Conservation (phyloP, 1,140 invertebrate genomes). For the Ips nitidus region DNA sequence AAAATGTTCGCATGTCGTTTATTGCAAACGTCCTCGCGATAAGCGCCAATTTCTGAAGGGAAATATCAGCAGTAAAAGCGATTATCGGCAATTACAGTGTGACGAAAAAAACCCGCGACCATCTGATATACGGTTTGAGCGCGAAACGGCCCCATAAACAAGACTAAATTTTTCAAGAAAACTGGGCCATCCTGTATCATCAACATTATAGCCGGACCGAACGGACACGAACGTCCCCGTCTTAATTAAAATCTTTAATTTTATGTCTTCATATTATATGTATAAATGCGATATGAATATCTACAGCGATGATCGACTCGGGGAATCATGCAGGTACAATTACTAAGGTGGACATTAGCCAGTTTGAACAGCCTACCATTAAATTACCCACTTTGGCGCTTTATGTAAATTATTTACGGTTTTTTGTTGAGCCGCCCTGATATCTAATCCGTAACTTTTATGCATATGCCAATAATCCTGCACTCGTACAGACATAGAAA, state of each 20-base stretch:
- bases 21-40: slow-evolving; percentile 12
- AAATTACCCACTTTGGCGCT: background rate
- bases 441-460: too few species aligned
- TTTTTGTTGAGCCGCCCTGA: background rate
- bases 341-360: slow-evolving; percentile 7
- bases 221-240: slow-evolving; percentile 12
- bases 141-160: slow-evolving; percentile 21
- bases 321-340: slow-evolving; percentile 30
- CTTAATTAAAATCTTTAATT: slow-evolving; percentile 36
- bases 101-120: slow-evolving; percentile 14
- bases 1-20: slow-evolving; percentile 24
- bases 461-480: too few species aligned
- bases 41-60: slow-evolving; percentile 24
- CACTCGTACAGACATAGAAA: too few species aligned
- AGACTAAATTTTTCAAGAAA: slow-evolving; percentile 24
- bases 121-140: slow-evolving; percentile 8
- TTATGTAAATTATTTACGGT: slow-evolving; percentile 4
- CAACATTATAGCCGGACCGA: slow-evolving; percentile 22
- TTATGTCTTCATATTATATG: slow-evolving; percentile 30
- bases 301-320: slow-evolving; percentile 13
- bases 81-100: slow-evolving; percentile 26
- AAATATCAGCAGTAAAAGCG: slow-evolving; percentile 30
- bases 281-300: slow-evolving; percentile 19
- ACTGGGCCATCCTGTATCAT: slow-evolving; percentile 27
- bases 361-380: slow-evolving; percentile 11